phyloP scores from a whole-genome alignment of 2,113 vertebrate genomes.

The Engystomops pustulosus region DNA sequence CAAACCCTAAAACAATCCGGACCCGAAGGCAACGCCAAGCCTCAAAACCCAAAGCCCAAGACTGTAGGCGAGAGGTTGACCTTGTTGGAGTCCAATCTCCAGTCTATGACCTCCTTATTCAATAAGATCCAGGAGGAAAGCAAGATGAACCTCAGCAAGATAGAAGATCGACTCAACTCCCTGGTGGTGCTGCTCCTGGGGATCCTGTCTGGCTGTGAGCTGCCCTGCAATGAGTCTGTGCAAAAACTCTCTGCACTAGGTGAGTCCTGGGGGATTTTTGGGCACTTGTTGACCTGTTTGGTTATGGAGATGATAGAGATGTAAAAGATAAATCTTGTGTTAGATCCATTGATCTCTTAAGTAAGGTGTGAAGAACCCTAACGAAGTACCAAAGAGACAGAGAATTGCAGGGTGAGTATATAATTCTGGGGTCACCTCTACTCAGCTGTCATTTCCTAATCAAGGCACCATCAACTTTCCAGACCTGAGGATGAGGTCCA shows the following conservation, averaged over 20 bases:
- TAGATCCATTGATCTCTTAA: background rate
- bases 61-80: slow-evolving; percentile 20
- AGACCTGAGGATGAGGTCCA: background rate
- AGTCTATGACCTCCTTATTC: slow-evolving; percentile 26
- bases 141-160: background rate
- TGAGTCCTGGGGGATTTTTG: background rate
- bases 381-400: background rate
- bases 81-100: slow-evolving; percentile 39
- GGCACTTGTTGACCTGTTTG: too few relatives aligned
- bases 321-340: too few relatives aligned
- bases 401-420: background rate
- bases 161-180: slow-evolving; percentile 33
- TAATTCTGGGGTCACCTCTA: background rate
- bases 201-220: slow-evolving; percentile 24
- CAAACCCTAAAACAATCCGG: slow-evolving; percentile 48
- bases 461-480: background rate
- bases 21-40: slow-evolving; percentile 39
- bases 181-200: background rate
- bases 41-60: slow-evolving; percentile 33
- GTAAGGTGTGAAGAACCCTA: too few relatives aligned
- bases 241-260: slow-evolving; percentile 34
- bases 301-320: too few relatives aligned
- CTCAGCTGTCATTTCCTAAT: background rate
- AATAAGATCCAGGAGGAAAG: slow-evolving; percentile 48
- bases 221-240: slow-evolving; percentile 53